Conservation (phyloP, 2,888 invertebrate species). For the Cetonia aurata region DNA sequence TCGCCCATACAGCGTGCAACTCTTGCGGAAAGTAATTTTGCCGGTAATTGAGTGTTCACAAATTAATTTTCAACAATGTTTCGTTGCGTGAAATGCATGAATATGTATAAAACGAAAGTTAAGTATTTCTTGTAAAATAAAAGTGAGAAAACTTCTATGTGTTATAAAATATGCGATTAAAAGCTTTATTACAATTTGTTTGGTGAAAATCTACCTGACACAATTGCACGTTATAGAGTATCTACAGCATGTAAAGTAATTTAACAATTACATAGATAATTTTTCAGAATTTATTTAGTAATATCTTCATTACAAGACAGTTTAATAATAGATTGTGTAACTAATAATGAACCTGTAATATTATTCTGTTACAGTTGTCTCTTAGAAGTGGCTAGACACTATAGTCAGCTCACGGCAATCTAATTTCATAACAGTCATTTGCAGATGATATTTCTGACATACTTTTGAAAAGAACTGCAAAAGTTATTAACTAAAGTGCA, state of each 20-base stretch:
- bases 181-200: not conserved
- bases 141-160: not conserved
- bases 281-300: too few relatives aligned
- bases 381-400: too few relatives aligned
- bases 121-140: conserved; percentile 9
- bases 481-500: not conserved
- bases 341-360: too few relatives aligned
- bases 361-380: too few relatives aligned
- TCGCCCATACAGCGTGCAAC: not conserved
- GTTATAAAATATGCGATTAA: conserved; percentile 13
- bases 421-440: too few relatives aligned
- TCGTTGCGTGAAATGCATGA: conserved; percentile 5
- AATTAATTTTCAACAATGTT: conserved; percentile 25
- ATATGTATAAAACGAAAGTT: conserved; percentile 36
- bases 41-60: conserved; percentile 6
- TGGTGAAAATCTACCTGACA: too few relatives aligned
- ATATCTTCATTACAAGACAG: too few relatives aligned
- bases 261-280: too few relatives aligned
- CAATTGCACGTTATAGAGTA: too few relatives aligned
- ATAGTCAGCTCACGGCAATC: too few relatives aligned
- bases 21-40: conserved; percentile 32
- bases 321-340: too few relatives aligned
- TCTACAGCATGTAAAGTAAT: too few relatives aligned
- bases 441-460: conserved; percentile 1
- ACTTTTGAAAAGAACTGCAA: conserved; percentile 5